Base-by-base conservation (phyloP, 2,797 vertebrate species). In the Notolabrus celidotus region DNA sequence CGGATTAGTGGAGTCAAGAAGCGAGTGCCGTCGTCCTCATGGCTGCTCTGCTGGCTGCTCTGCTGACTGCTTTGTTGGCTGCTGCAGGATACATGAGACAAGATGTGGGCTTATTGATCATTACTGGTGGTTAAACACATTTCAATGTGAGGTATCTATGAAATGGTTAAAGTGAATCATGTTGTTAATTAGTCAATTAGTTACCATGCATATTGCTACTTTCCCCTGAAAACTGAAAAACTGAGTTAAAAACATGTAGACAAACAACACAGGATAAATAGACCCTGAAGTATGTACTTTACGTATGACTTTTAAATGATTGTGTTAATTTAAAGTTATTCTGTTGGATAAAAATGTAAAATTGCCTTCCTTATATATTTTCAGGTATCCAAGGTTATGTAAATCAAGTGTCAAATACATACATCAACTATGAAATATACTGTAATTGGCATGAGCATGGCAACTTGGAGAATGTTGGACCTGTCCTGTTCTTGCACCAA, bases 1-100 rank as follows among this genome's bases (percentile, higher is more conserved):
- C 83, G 76, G 36, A 73, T 72, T 15, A 84, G 85, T 33, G 97
- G 97, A 86, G 95, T 97, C 95, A 99, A 73, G 95, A 97, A 95
- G 11, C 96, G 94, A 46, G 86, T 84, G 0, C 76, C 68, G 61
- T 98, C 97, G 2, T 99, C 97, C 0, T 98, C 96, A 6, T 97
- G 96, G 93, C 96, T 98, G 89, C 97, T 98, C 67, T 96, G 96
- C 79, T 95, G 96, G 71, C 96, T 96, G 91, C 89, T 87, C 47
- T 73, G 81, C 49, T 82, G 85, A 72, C 95, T 96, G 93, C 67
- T 80, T 47, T 79, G 71, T 67, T 88, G 84, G 80, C 95, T 96
- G 93, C 92, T 94, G 92, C n/a, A 81, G 23, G 46, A 38, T 31
- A 79, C 51, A 77, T 7, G 17, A 85, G 16, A 80, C 3, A 77